Evolutionary conservation across 2,888 invertebrate species (phyloP), one percentile per base, ranked within the genome.

Genomic region (Cenopis cana): DNA sequence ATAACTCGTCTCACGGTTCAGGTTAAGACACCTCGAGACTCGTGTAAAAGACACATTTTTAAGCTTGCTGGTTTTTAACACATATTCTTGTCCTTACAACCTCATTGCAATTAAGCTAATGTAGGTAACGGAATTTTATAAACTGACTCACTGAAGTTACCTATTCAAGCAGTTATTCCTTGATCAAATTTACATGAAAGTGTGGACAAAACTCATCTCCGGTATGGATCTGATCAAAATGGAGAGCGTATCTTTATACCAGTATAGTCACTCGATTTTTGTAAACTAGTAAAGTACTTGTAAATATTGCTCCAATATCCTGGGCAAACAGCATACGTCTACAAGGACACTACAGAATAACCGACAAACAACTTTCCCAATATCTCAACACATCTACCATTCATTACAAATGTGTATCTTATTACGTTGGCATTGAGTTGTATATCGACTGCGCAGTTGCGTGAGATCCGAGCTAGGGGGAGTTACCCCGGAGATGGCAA

Each of bases 181-280:
- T 33, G 61, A 33, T 50, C 33, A 11, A 49, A 17, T 61, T 50
- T 50, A 62, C 33, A 33, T 5, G 33, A 8, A 33, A 8, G 9
- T 33, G 9, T 2, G 5, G 33, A 33, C 33, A 33, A 33, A 33
- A 33, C 5, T 33, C 33, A 4, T 29, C 6, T n/a, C n/a, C n/a
- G n/a, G n/a, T n/a, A n/a, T n/a, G n/a, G n/a, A n/a, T n/a, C n/a
- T n/a, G n/a, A n/a, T n/a, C 17, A 46, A 54, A 38, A 82, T 83
- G 85, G 81, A 85, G 89, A 90, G 84, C 8, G 54, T 54, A 24
- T 17, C 20, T 29, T 41, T 10, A 18, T 11, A 55, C 11, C n/a
- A 20, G 12, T 33, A 18, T 12, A 33, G 14, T 14, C 4, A 36
- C 2, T 10, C 14, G 14, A 52, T 38, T 52, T 18, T 52, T 52